These are phyloP conservation scores for Oenanthe oenanthe DNA, from an alignment of 2,113 vertebrate species.

Conservation along the genomic window DNA sequence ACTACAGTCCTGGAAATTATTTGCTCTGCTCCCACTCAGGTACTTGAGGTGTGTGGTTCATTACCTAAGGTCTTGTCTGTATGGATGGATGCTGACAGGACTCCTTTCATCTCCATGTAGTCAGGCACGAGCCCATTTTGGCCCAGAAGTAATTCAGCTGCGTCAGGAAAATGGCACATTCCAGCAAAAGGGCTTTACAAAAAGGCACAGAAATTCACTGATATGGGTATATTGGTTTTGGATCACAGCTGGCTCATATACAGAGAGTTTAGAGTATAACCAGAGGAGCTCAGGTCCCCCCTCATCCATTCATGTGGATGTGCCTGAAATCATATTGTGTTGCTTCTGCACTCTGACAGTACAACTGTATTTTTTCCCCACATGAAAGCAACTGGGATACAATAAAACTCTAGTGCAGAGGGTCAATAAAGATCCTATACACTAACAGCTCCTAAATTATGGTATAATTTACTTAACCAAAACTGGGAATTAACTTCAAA, in stretches of 20 bases:
- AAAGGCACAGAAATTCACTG: neutral
- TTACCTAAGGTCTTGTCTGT: neutral
- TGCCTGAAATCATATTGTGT: neutral
- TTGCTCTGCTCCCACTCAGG: neutral
- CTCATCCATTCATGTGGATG: neutral
- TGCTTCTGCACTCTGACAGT: neutral
- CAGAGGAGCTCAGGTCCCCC: neutral
- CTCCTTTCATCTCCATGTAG: neutral
- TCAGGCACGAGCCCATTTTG: neutral
- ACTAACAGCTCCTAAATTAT: neutral
- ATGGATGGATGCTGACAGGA: neutral
- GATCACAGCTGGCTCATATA: neutral
- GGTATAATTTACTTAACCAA: neutral
- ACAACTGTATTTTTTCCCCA: neutral
- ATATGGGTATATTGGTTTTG: neutral
- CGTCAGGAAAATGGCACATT: neutral
- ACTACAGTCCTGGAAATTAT: neutral
- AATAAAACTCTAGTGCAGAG: neutral
- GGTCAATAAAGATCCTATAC: neutral
- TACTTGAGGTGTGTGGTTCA: neutral
- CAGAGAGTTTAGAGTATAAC: neutral
- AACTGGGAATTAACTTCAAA: slow-evolving; percentile 9
- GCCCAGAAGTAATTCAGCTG: neutral
- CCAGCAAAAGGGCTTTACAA: neutral
- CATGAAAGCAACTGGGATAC: neutral